These are phyloP conservation scores for Drosophila longiperda DNA, from an alignment of 2,888 invertebrate genomes.

Conservation along the genomic window DNA sequence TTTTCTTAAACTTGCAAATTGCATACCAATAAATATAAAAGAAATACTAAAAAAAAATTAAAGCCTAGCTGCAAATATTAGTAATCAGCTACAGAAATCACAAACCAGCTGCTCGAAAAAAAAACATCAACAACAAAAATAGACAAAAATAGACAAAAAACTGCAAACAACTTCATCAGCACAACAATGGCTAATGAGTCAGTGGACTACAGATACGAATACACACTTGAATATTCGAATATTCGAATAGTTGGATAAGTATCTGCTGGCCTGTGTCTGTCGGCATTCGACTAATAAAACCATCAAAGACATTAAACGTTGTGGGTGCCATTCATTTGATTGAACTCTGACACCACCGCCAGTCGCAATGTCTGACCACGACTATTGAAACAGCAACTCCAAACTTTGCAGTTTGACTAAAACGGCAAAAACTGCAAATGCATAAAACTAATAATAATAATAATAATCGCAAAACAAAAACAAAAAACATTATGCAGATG, in stretches of 20 bases:
- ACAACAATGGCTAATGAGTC: slow-evolving; percentile 76
- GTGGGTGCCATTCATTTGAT: slow-evolving; percentile 80
- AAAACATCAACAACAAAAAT: slow-evolving; percentile 13
- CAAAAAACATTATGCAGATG: slow-evolving; percentile 56
- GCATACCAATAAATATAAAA: slow-evolving; percentile 64
- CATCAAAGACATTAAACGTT: slow-evolving; percentile 79
- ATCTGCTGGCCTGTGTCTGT: slow-evolving; percentile 60
- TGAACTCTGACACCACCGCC: slow-evolving; percentile 71
- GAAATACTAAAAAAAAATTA: slow-evolving; percentile 50
- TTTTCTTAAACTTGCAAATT: slow-evolving; percentile 63
- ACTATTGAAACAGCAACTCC: slow-evolving; percentile 31
- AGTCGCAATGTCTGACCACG: slow-evolving; percentile 57
- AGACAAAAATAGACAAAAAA: slow-evolving; percentile 19
- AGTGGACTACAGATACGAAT: slow-evolving; percentile 45
- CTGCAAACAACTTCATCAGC: slow-evolving; percentile 71
- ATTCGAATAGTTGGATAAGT: slow-evolving; percentile 31
- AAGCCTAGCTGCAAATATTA: slow-evolving; percentile 65
- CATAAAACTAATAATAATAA: slow-evolving; percentile 64
- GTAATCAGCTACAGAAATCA: slow-evolving; percentile 68
- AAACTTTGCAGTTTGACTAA: slow-evolving; percentile 22
- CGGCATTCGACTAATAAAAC: slow-evolving; percentile 76
- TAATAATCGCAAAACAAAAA: slow-evolving; percentile 68
- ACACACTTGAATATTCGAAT: slow-evolving; percentile 22
- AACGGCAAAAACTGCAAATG: slow-evolving; percentile 38
- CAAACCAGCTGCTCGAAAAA: slow-evolving; percentile 59